A percentile compares a stretch with the other conserved stretches of the same genome.
Conservation (phyloP, 2,113 vertebrate genomes). For the Nansenia antarctica region DNA sequence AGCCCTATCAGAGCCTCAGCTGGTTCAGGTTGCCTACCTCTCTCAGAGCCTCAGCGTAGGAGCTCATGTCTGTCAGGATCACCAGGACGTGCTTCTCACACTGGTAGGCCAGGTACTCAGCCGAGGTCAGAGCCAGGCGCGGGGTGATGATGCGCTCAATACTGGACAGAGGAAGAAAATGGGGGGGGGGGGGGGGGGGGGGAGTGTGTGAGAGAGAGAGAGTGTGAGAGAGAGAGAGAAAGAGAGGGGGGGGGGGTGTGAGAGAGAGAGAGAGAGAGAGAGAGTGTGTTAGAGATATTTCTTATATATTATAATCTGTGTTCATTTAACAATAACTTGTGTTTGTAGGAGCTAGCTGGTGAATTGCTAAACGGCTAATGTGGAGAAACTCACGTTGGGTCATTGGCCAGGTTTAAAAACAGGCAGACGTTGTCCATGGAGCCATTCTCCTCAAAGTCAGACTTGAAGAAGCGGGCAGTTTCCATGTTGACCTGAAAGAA, state of each 20-base stretch:
- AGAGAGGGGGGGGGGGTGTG: too few relatives aligned
- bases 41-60: conserved; percentile 82
- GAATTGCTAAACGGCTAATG: background rate
- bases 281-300: too few relatives aligned
- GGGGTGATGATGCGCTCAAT: conserved; percentile 85
- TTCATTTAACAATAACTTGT: too few relatives aligned
- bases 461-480: conserved; percentile 84
- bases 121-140: conserved; percentile 78
- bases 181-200: too few relatives aligned
- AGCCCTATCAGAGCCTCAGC: background rate
- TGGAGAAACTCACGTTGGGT: conserved; percentile 44
- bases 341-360: background rate
- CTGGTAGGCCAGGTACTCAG: conserved; percentile 83
- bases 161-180: conserved; percentile 51
- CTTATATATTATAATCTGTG: too few relatives aligned
- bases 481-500: conserved; percentile 82
- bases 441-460: conserved; percentile 83
- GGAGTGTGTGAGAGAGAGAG: too few relatives aligned
- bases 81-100: conserved; percentile 84
- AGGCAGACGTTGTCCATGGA: conserved; percentile 85
- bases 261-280: too few relatives aligned
- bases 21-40: conserved; percentile 65
- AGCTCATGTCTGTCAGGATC: conserved; percentile 85
- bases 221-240: too few relatives aligned
- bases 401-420: conserved; percentile 83